Conservation (phyloP, 2,113 vertebrate genomes). For the Poeciliopsis occidentalis region DNA sequence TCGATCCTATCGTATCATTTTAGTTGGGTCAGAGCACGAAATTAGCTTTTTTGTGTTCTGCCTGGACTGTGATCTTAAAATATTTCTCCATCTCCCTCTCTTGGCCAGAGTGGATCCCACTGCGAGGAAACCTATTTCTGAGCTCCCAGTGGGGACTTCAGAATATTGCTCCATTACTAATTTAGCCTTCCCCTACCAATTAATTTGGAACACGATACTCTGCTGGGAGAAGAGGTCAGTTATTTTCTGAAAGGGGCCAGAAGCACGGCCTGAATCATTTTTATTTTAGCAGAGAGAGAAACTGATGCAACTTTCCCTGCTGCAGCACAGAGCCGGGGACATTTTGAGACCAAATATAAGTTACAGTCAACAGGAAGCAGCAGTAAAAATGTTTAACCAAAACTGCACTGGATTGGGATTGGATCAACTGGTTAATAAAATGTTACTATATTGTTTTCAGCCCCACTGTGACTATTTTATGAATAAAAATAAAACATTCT, state of each 20-base stretch:
- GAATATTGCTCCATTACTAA: slow-evolving; percentile 63
- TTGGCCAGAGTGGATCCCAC: slow-evolving; percentile 58
- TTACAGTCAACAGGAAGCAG: not conserved
- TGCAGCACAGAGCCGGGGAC: slow-evolving; percentile 4
- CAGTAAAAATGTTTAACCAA: not conserved
- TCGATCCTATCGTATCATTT: slow-evolving; percentile 55
- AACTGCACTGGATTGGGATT: too few species aligned
- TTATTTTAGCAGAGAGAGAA: slow-evolving; percentile 37
- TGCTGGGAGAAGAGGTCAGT: slow-evolving; percentile 70
- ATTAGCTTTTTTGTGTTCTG: slow-evolving; percentile 35
- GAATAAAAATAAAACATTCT: too few species aligned
- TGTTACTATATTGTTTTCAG: too few species aligned
- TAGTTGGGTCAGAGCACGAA: slow-evolving; percentile 48
- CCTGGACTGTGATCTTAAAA: slow-evolving; percentile 54
- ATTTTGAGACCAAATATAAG: not conserved
- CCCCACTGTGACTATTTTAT: too few species aligned
- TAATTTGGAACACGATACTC: slow-evolving; percentile 73
- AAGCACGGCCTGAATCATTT: slow-evolving; percentile 70
- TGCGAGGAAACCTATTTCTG: slow-evolving; percentile 70
- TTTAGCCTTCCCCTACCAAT: slow-evolving; percentile 69
- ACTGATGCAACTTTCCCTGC: slow-evolving; percentile 19
- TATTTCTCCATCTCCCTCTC: slow-evolving; percentile 62
- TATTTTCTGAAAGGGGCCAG: slow-evolving; percentile 73
- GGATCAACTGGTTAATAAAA: too few species aligned
- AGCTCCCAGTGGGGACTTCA: slow-evolving; percentile 67